These are phyloP conservation scores for Zosterops lateralis DNA, from an alignment of 2,113 vertebrate genomes.

Conservation along the genomic window DNA sequence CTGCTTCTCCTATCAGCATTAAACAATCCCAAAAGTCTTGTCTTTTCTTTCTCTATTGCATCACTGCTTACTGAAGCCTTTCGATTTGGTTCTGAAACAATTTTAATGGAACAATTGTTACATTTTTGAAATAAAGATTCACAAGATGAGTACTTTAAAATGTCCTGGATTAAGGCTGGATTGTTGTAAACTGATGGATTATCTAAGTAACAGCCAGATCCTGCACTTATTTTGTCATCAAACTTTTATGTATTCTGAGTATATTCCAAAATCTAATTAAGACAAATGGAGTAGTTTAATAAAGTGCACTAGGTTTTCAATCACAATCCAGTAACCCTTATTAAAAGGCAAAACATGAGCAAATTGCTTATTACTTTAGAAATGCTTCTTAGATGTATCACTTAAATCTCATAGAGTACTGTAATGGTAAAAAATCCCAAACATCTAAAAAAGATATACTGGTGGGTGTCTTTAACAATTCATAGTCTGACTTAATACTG, in stretches of 20 bases:
- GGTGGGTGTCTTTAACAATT: not conserved
- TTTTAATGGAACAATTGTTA: slow-evolving; percentile 14
- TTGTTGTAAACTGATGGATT: not conserved
- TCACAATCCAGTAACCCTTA: not conserved
- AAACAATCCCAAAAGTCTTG: slow-evolving; percentile 86
- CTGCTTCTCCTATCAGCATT: slow-evolving; percentile 80
- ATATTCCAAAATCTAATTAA: not conserved
- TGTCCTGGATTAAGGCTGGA: not conserved
- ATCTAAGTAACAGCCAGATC: not conserved
- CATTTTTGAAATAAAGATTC: not conserved
- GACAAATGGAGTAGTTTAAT: not conserved
- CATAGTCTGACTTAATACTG: not conserved
- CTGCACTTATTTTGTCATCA: not conserved
- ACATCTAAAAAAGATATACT: not conserved
- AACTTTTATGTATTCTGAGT: not conserved
- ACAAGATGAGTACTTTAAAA: not conserved
- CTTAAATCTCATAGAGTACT: not conserved
- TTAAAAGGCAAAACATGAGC: not conserved
- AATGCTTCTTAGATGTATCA: not conserved
- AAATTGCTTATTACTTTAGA: not conserved
- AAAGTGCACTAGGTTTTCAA: not conserved
- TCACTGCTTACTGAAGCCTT: slow-evolving; percentile 75
- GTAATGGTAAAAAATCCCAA: not conserved
- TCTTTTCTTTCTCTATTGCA: slow-evolving; percentile 81
- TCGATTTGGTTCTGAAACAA: slow-evolving; percentile 75